phyloP scores from a whole-genome alignment of 1,140 invertebrate genomes.

The Aphelenchoides fujianensis region DNA sequence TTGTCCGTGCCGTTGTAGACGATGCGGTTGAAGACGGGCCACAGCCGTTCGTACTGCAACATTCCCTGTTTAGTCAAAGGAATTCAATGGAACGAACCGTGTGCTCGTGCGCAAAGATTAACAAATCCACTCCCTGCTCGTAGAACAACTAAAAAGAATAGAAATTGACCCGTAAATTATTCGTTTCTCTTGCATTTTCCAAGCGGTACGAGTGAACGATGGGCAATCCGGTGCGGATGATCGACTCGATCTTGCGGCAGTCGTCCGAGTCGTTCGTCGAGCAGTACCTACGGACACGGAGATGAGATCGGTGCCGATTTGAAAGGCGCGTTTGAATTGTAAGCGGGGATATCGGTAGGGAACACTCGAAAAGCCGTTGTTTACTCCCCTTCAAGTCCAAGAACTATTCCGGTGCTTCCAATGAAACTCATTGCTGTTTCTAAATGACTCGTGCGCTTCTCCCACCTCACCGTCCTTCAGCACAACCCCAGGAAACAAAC shows the following conservation, averaged over 20 bases:
- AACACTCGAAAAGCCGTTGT: no score
- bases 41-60: slow-evolving; percentile 78
- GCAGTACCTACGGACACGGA: no score
- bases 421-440: not conserved
- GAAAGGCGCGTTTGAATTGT: no score
- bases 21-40: slow-evolving; percentile 81
- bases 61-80: slow-evolving; percentile 23
- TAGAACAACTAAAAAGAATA: slow-evolving; percentile 82
- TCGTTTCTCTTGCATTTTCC: no score
- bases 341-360: no score
- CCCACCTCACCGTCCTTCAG: not conserved
- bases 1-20: slow-evolving; percentile 74
- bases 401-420: no score
- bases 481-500: not conserved
- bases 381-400: no score
- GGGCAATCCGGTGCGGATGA: slow-evolving; percentile 43
- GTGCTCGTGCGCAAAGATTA: slow-evolving; percentile 94
- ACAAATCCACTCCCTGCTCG: slow-evolving; percentile 82
- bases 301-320: no score
- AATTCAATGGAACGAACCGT: slow-evolving; percentile 62
- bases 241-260: slow-evolving; percentile 68
- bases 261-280: slow-evolving; percentile 81
- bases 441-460: not conserved
- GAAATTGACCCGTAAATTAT: no score
- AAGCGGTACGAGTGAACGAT: slow-evolving; percentile 33